Conservation (phyloP, 2,113 vertebrate species). For the Chaenocephalus aceratus region DNA sequence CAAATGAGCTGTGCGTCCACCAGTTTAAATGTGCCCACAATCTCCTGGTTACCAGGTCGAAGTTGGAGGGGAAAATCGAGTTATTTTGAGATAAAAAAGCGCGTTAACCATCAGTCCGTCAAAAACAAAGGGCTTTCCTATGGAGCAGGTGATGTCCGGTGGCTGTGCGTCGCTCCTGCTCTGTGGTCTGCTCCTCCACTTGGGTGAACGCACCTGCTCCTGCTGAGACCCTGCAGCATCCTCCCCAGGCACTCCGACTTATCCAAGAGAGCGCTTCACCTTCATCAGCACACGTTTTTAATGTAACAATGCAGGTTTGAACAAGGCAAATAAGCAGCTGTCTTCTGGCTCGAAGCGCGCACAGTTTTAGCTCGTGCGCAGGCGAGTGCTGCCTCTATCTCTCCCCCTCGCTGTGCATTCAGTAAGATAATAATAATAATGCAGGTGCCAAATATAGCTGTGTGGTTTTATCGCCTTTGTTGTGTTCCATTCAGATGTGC, state of each 20-base stretch:
- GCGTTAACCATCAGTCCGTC: not conserved
- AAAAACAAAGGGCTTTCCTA: not conserved
- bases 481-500: not conserved
- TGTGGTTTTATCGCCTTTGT: not conserved
- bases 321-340: constrained; percentile 3
- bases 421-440: constrained; percentile 7
- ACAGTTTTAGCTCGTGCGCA: constrained; percentile 19
- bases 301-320: constrained; percentile 8
- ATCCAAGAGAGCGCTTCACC: constrained; percentile 22
- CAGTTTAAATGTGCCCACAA: constrained; percentile 9
- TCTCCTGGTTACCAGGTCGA: not conserved
- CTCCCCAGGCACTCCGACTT: constrained; percentile 33
- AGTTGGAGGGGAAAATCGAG: constrained; percentile 30
- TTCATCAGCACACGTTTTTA: not conserved
- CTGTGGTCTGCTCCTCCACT: constrained; percentile 55
- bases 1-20: constrained; percentile 32
- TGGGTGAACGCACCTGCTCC: constrained; percentile 73
- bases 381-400: constrained; percentile 7
- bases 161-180: constrained; percentile 48
- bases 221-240: constrained; percentile 42
- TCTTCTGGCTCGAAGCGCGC: constrained; percentile 27
- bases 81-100: not conserved
- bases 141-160: constrained; percentile 60
- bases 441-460: constrained; percentile 29
- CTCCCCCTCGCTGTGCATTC: constrained; percentile 5